Percentiles rank a stretch among this genome's conserved stretches.
Conservation (phyloP, 2,797 vertebrate genomes). For the Apogon hyalosoma region DNA sequence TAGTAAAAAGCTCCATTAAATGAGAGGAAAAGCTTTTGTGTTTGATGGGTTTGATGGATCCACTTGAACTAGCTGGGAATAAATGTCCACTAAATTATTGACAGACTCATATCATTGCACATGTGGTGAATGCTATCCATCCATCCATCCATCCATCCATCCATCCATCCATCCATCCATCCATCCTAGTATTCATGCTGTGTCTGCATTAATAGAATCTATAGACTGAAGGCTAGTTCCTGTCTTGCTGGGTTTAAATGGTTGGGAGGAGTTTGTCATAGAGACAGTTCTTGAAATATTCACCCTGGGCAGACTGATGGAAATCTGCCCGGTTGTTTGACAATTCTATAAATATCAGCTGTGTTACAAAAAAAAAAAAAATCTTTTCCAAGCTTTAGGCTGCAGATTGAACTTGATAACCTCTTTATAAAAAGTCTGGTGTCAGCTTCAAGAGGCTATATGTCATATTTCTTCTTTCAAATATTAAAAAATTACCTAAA, state of each 20-base stretch:
- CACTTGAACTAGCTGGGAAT: constrained; percentile 53
- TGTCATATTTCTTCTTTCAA: too few species aligned
- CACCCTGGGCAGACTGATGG: constrained; percentile 47
- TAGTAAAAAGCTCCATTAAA: constrained; percentile 74
- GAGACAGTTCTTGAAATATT: constrained; percentile 54
- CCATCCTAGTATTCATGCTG: constrained; percentile 31
- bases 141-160: constrained; percentile 15
- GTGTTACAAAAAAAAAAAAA: constrained; percentile 48
- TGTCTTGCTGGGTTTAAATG: constrained; percentile 43
- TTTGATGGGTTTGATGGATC: constrained; percentile 70
- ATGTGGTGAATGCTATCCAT: constrained; percentile 29
- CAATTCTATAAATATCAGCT: constrained; percentile 68
- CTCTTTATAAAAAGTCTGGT: constrained; percentile 26
- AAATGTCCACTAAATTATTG: constrained; percentile 72
- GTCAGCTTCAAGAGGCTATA: not conserved
- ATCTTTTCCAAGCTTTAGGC: constrained; percentile 50
- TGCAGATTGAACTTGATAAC: constrained; percentile 57
- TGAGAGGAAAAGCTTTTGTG: constrained; percentile 67
- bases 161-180: constrained; percentile 11
- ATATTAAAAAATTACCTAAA: too few species aligned
- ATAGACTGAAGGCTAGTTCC: constrained; percentile 41
- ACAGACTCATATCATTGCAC: constrained; percentile 46
- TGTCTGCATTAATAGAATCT: constrained; percentile 62
- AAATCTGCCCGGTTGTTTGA: constrained; percentile 47
- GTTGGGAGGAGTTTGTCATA: constrained; percentile 43